Evolutionary conservation across 2,888 invertebrate species (phyloP).

Genomic region (Philaethria dido): DNA sequence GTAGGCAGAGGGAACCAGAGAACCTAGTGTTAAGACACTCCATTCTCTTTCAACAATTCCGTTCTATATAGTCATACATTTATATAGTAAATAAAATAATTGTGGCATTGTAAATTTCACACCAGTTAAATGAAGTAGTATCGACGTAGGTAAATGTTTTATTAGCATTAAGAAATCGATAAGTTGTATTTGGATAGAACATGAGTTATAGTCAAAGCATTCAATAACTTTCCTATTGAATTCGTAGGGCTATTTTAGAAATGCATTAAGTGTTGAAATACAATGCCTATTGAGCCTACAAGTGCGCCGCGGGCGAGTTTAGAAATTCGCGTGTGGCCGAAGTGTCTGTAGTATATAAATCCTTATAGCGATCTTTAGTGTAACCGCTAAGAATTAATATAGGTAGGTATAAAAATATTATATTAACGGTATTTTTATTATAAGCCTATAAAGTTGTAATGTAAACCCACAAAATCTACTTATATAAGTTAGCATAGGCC

Average conservation of each 20-base stretch:
- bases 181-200: neutral
- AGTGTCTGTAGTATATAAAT: conserved; percentile 36
- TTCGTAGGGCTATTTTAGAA: conserved; percentile 68
- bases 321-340: conserved; percentile 64
- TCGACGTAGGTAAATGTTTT: neutral
- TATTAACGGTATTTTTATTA: no score
- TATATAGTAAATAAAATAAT: neutral
- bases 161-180: conserved; percentile 3
- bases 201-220: conserved; percentile 3
- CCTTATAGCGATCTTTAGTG: neutral
- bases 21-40: no score
- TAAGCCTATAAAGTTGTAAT: no score
- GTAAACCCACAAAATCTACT: no score
- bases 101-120: neutral
- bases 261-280: conserved; percentile 53
- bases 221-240: conserved; percentile 28
- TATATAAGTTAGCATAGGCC: no score
- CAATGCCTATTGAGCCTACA: conserved; percentile 66
- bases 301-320: conserved; percentile 60
- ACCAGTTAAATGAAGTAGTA: neutral
- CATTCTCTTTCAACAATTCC: no score
- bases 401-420: no score
- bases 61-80: no score
- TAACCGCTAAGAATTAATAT: no score
- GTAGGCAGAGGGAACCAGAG: no score